phyloP scores from a whole-genome alignment of 2,888 invertebrate genomes.

The Eudemis profundana region DNA sequence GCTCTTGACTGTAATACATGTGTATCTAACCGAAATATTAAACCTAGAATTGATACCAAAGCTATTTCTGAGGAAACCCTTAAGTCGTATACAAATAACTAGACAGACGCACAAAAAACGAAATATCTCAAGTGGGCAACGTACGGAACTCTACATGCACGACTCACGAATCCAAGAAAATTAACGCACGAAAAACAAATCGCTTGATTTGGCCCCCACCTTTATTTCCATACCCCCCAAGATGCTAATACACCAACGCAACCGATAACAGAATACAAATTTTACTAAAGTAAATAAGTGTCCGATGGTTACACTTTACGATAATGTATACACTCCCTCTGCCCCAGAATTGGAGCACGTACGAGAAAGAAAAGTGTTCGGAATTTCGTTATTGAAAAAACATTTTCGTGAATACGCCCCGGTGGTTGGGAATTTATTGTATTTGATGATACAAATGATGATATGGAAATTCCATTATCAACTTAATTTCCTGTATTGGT shows the following conservation, averaged over 20 bases:
- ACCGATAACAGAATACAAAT: conserved; percentile 48
- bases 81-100: too few species aligned
- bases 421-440: conserved; percentile 43
- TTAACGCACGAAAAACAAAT: conserved; percentile 8
- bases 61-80: too few species aligned
- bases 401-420: conserved; percentile 50
- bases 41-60: too few species aligned
- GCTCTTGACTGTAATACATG: too few species aligned
- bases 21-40: too few species aligned
- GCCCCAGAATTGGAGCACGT: conserved; percentile 50
- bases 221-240: conserved; percentile 28
- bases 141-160: too few species aligned
- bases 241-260: conserved; percentile 35
- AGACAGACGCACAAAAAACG: too few species aligned
- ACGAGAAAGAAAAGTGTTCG: conserved; percentile 51
- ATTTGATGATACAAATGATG: conserved; percentile 42
- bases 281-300: conserved; percentile 48
- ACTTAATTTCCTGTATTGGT: conserved; percentile 44
- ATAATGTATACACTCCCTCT: conserved; percentile 45
- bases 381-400: conserved; percentile 61
- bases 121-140: too few species aligned
- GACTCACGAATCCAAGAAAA: too few species aligned
- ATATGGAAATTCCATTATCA: conserved; percentile 45
- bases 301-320: conserved; percentile 50
- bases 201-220: conserved; percentile 12